Base-by-base conservation (phyloP, 2,888 invertebrate species). In the Polydesmus complanatus region DNA sequence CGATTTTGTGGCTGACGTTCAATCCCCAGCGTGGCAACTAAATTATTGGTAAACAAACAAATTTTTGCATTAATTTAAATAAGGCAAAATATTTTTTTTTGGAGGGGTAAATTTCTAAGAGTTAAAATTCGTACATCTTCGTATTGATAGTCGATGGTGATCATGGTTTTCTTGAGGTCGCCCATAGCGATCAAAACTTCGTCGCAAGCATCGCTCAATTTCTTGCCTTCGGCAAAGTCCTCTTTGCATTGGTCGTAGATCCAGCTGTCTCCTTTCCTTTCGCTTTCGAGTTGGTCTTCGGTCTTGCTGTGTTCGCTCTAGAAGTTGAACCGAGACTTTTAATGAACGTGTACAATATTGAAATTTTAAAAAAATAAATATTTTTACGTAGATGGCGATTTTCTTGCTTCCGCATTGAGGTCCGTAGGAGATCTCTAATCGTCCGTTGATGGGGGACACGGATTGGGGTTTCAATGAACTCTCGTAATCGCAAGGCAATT, bases 1-100 rank as follows among this genome's bases (percentile, higher is more conserved):
- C 57, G 21, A 58, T 54, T 54, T 61, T 61, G 54, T 58, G 19
- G 58, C 56, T 63, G 26, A 26, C 19, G 25, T 63, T 63, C 25
- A 21, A 25, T 22, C 62, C 19, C 37, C 25, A 26, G 21, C 23
- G 54, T 11, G 63, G 63, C 14, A 62, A 22, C 62, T 62, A 27
- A 11, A 5, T 8, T 8, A 37, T 37, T 37, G 5, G n/a, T n/a
- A n/a, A n/a, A n/a, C n/a, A n/a, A n/a, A n/a, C n/a, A n/a, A n/a
- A n/a, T n/a, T n/a, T n/a, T n/a, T n/a, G n/a, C n/a, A n/a, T n/a
- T n/a, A n/a, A n/a, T n/a, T n/a, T n/a, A n/a, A n/a, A n/a, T n/a
- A 14, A 37, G 5, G 37, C 37, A 37, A 8, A 8, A 37, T 8
- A 37, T 37, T 8, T 8, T 37, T 37, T 37, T 37, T 8, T 37